Percentiles rank a stretch among this genome's conserved stretches.
These are phyloP conservation scores for Gymnoscopelus microlampas DNA, from an alignment of 2,797 vertebrate species.

Conservation along the genomic window DNA sequence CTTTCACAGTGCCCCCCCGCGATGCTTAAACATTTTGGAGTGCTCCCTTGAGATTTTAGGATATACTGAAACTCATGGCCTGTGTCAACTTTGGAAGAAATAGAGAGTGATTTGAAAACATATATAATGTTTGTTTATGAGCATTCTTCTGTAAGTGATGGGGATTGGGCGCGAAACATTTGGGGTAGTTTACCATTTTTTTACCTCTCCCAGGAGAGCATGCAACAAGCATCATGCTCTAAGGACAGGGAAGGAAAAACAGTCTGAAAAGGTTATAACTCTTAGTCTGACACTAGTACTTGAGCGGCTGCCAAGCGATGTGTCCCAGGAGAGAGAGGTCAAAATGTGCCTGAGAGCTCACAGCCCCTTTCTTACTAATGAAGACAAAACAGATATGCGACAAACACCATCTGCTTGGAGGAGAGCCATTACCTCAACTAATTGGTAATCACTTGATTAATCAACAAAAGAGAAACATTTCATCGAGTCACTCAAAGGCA, in stretches of 20 bases:
- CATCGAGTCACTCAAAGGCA: slow-evolving; percentile 29
- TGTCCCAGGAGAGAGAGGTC: slow-evolving; percentile 61
- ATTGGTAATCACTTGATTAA: slow-evolving; percentile 72
- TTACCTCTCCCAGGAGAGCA: slow-evolving; percentile 33
- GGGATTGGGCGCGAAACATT: slow-evolving; percentile 8
- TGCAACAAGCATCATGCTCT: slow-evolving; percentile 20
- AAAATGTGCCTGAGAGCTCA: slow-evolving; percentile 49
- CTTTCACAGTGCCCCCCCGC: slow-evolving; percentile 31
- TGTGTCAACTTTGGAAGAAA: slow-evolving; percentile 33
- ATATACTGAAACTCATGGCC: slow-evolving; percentile 24
- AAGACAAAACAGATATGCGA: slow-evolving; percentile 69
- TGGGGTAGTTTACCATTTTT: slow-evolving; percentile 11
- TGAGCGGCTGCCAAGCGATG: slow-evolving; percentile 61
- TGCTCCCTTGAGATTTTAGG: slow-evolving; percentile 11
- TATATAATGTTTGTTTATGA: slow-evolving; percentile 38
- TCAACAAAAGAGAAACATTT: slow-evolving; percentile 51
- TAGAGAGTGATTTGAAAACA: slow-evolving; percentile 33
- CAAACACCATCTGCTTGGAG: slow-evolving; percentile 52
- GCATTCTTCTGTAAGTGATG: slow-evolving; percentile 27
- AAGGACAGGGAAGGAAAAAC: slow-evolving; percentile 24
- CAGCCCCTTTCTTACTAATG: slow-evolving; percentile 62
- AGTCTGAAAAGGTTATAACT: slow-evolving; percentile 17
- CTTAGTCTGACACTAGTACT: slow-evolving; percentile 51
- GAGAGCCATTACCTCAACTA: slow-evolving; percentile 68
- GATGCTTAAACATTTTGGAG: slow-evolving; percentile 29